Conservation (phyloP, 1,140 invertebrate species). For the Bombus consobrinus region DNA sequence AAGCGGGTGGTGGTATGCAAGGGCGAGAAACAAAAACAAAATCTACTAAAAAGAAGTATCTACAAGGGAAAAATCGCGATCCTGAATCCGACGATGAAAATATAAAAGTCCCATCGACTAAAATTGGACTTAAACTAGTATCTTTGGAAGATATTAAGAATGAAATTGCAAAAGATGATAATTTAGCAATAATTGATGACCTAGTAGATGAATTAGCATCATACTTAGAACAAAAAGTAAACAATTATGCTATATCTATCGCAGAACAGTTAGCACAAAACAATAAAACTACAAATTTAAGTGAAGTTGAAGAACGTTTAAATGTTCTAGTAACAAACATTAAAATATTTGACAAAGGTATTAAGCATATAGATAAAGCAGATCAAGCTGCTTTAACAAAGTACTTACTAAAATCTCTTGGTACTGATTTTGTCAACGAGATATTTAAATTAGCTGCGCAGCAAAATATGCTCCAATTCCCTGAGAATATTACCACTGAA, state of each 20-base stretch:
- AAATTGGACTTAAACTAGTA: constrained; percentile 86
- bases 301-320: constrained; percentile 88
- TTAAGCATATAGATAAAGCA: constrained; percentile 87
- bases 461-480: constrained; percentile 85
- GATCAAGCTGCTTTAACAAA: constrained; percentile 88
- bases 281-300: constrained; percentile 75
- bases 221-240: constrained; percentile 85
- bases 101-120: constrained; percentile 57
- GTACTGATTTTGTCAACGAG: constrained; percentile 92
- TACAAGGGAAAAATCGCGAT: constrained; percentile 83
- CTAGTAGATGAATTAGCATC: constrained; percentile 84
- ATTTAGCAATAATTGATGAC: constrained; percentile 87
- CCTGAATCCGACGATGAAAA: constrained; percentile 86
- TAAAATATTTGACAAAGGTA: constrained; percentile 92
- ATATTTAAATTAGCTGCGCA: constrained; percentile 88
- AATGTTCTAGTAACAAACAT: constrained; percentile 90
- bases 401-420: constrained; percentile 92
- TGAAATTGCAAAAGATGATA: constrained; percentile 85
- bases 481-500: constrained; percentile 85
- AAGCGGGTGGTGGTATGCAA: constrained; percentile 94
- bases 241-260: constrained; percentile 83
- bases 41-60: constrained; percentile 91
- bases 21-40: constrained; percentile 98
- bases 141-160: constrained; percentile 87
- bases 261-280: constrained; percentile 86